Conservation (phyloP, 2,113 vertebrate genomes). For the Neotoma lepida region DNA sequence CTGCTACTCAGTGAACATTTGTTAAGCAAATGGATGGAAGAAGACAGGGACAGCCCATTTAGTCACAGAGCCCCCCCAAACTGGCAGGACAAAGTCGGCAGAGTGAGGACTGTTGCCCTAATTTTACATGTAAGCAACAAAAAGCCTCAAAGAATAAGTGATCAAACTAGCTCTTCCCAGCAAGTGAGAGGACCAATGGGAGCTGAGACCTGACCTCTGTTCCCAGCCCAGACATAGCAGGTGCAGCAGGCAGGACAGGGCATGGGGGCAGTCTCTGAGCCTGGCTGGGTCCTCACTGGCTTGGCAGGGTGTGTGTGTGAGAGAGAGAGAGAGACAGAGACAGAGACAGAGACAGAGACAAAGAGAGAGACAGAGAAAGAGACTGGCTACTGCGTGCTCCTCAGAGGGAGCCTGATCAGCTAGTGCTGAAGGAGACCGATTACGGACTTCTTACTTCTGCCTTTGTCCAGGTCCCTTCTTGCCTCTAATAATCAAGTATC, state of each 20-base stretch:
- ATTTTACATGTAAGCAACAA: not conserved
- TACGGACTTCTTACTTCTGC: not conserved
- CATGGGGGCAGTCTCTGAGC: fast-evolving
- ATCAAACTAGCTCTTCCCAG: not conserved
- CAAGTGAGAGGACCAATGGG: not conserved
- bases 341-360: no score
- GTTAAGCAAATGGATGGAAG: not conserved
- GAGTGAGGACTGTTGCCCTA: not conserved
- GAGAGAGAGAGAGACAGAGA: no score
- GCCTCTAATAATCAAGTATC: not conserved
- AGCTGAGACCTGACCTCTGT: not conserved
- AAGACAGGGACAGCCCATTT: not conserved
- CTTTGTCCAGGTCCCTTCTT: not conserved
- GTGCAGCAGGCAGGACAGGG: not conserved
- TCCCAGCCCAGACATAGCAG: not conserved
- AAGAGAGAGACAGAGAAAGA: no score
- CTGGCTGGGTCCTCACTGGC: not conserved
- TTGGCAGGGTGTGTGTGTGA: not conserved
- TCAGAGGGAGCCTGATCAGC: not conserved
- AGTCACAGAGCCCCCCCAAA: not conserved
- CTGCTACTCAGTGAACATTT: not conserved
- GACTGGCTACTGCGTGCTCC: not conserved
- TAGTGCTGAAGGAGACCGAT: not conserved
- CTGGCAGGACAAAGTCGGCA: not conserved
- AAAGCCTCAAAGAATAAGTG: not conserved